Percentiles rank a stretch among this genome's conserved stretches.
Conservation (phyloP, 2,113 vertebrate genomes). For the Chionomys nivalis region DNA sequence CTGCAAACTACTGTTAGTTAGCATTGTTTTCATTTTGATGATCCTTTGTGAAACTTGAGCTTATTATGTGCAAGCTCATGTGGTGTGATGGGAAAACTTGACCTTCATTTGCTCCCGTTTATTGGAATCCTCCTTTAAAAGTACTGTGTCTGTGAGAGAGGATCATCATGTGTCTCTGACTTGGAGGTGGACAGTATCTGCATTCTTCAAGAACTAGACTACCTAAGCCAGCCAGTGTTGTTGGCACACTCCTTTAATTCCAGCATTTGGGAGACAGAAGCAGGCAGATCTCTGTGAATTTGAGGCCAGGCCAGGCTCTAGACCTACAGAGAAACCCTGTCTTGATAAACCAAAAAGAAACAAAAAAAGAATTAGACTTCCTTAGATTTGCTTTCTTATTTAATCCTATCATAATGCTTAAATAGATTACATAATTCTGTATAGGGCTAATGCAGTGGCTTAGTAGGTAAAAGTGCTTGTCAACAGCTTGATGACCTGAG, state of each 20-base stretch:
- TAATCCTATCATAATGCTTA: not conserved
- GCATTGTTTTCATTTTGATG: not conserved
- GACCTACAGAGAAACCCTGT: no score
- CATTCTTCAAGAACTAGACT: not conserved
- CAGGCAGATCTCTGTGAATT: no score
- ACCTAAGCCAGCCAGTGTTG: no score
- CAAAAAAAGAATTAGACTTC: not conserved
- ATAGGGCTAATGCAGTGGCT: not conserved
- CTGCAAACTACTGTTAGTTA: not conserved
- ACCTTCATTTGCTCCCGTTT: not conserved
- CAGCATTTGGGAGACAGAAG: no score
- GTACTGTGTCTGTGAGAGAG: not conserved
- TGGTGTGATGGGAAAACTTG: not conserved
- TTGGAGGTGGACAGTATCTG: not conserved
- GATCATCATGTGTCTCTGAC: not conserved
- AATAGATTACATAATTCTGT: not conserved
- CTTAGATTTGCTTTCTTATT: slow-evolving; percentile 6
- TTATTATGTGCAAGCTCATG: not conserved
- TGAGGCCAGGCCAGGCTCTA: no score
- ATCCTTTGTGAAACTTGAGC: not conserved
- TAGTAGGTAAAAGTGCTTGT: not conserved
- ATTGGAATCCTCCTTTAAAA: not conserved
- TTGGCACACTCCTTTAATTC: no score
- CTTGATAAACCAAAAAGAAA: no score
- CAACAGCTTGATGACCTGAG: not conserved